These are phyloP conservation scores for Aethina tumida DNA, from an alignment of 1,140 invertebrate species.

Conservation along the genomic window DNA sequence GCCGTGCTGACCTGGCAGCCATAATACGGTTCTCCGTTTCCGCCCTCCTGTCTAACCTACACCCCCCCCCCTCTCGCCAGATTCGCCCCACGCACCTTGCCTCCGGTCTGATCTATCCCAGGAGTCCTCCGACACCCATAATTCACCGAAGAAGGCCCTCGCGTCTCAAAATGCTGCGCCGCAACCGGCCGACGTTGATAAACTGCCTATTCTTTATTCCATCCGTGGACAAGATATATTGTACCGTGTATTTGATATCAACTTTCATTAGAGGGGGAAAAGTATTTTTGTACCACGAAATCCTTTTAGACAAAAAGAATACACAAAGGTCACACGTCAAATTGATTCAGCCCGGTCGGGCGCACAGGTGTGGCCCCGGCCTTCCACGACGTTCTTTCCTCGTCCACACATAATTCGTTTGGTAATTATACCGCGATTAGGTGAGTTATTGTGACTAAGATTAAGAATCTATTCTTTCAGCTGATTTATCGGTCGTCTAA, in stretches of 20 bases:
- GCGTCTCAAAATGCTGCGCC: conserved; percentile 14
- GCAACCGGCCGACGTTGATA: conserved; percentile 19
- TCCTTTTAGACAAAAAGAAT: no score
- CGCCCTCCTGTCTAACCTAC: conserved; percentile 3
- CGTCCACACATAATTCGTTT: no score
- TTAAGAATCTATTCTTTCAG: no score
- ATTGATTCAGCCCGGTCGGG: no score
- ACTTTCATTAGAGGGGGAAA: conserved; percentile 13
- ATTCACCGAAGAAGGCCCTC: conserved; percentile 16
- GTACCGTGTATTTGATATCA: conserved; percentile 18
- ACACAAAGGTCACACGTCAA: no score
- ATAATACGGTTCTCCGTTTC: conserved; percentile 23
- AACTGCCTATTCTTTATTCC: conserved; percentile 19
- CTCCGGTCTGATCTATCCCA: conserved; percentile 17
- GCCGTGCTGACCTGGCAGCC: conserved; percentile 26
- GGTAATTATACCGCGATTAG: no score
- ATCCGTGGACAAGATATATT: conserved; percentile 17
- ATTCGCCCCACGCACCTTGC: conserved; percentile 20
- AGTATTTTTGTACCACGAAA: no score
- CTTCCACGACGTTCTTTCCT: no score
- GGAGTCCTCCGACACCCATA: conserved; percentile 18
- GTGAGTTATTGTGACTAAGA: no score
- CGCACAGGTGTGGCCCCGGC: no score
- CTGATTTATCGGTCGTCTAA: no score
- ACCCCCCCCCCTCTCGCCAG: conserved; percentile 4